Evolutionary conservation across 1,140 invertebrate genomes (phyloP), one percentile per base, ranked within the genome.

Genomic region (Telenomus remus): DNA sequence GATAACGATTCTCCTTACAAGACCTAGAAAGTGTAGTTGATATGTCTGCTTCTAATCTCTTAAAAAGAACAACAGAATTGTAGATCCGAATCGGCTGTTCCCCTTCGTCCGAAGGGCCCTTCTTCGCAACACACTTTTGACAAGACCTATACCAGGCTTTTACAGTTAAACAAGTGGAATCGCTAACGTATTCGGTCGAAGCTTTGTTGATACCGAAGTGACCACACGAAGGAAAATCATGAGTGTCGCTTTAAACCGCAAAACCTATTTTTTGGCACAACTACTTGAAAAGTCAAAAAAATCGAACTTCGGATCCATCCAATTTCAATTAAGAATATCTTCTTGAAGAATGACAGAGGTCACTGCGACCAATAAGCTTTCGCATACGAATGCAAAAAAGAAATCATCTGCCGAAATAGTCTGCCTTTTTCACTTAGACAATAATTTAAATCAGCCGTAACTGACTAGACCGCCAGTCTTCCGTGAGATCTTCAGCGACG

Each of bases 111-210:
- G 16, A 3, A 43, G 79, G 80, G 5, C 75, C 79, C 64, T 81
- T 81, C 12, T 57, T 57, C 9, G 64, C 64, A 10, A 72, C 47
- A 66, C 79, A 83, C 11, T 19, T 44, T 0, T 7, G n/a, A 57
- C 79, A 84, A 10, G 72, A 79, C 6, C 50, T 34, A 51, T 70
- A 80, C 76, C 78, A 80, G 0, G 78, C 10, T 12, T 46, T 50
- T 66, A 48, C 72, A 79, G 14, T 64, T 79, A 3, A 78, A 59
- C 76, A 78, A 78, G 65, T 57, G 49, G 49, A 71, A 71, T 42
- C 15, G 3, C 43, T 50, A 43, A 0, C 49, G 39, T 48, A 65
- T 39, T 11, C 68, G 63, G 0, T 50, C 59, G 60, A 54, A 42
- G 60, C 54, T 48, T 65, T 59, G 47, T 59, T 65, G 0, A 72